Evolutionary conservation across 1,140 invertebrate species (phyloP), one percentile per base, ranked within the genome.

Genomic region (Liolophura sinensis): DNA sequence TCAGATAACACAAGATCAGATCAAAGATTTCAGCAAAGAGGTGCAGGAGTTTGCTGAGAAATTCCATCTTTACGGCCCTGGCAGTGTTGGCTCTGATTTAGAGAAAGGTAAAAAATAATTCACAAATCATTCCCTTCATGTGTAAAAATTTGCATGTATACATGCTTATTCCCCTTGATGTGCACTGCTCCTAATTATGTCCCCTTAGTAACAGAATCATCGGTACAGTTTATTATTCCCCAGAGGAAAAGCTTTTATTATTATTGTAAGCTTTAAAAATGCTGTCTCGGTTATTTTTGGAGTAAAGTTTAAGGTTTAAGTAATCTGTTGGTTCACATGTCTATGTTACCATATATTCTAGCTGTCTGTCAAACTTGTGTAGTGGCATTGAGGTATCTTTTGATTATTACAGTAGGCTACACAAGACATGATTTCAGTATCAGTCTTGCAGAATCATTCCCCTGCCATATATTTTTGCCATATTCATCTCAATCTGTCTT

Each of bases 31-130:
- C 85, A 83, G 87, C 25, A 79, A 84, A 16, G 88, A 90, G 72
- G 80, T 92, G 31, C 82, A 84, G 12, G 84, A 87, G 0, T 95
- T 95, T 80, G 86, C 91, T 0, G 87, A 90, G 67, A 88, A 89
- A 76, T 95, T 92, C 76, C 87, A 91, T 65, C 77, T 74, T 0
- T 87, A 91, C 72, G 93, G 93, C 0, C 94, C 93, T 0, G 91
- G 89, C 6, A 89, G 90, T 55, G 90, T 93, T 40, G 91, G 89
- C 0, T 83, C 89, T 16, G 88, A 95, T 80, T 85, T 95, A 69
- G 92, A 95, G 50, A 83, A 83, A 64, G 93, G 93, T 69, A 67
- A 90, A 58, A 15, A 58, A 58, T 4, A 58, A 18, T 58, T 22
- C 18, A 58, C 22, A 18, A n/a, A 7, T 58, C 25, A 4, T 58